Percentiles rank a stretch among this genome's conserved stretches.
These are phyloP conservation scores for Haplochromis vanheusdeni DNA, from an alignment of 2,113 vertebrate species.

Conservation along the genomic window DNA sequence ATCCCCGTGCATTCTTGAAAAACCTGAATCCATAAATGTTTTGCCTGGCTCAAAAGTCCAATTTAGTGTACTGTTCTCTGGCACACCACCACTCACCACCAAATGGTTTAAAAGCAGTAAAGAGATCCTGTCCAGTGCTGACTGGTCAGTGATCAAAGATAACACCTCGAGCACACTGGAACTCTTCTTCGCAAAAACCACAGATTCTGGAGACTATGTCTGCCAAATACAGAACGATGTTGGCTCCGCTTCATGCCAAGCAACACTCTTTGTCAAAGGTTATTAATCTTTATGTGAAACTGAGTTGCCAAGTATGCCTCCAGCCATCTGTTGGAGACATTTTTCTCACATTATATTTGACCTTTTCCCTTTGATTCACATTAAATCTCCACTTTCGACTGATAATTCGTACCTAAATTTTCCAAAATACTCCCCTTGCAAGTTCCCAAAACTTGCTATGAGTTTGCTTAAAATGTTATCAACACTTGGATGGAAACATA, in stretches of 20 bases:
- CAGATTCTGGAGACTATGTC: conserved; percentile 87
- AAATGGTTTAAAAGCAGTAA: conserved; percentile 96
- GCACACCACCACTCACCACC: conserved; percentile 84
- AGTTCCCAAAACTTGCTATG: background rate
- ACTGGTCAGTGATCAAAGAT: conserved; percentile 84
- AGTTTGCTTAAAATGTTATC: background rate
- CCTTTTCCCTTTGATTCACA: background rate
- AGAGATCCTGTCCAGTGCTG: conserved; percentile 80
- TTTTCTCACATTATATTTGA: background rate
- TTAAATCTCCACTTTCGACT: background rate
- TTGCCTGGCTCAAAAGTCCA: conserved; percentile 85
- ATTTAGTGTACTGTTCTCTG: conserved; percentile 82
- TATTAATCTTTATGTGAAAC: background rate
- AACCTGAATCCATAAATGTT: conserved; percentile 85
- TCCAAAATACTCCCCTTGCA: background rate
- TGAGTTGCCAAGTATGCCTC: background rate
- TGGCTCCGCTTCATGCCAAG: conserved; percentile 82
- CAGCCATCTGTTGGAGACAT: background rate
- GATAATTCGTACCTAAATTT: background rate
- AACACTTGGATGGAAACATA: conserved; percentile 6
- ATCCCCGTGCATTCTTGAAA: conserved; percentile 88
- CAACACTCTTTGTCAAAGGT: conserved; percentile 95
- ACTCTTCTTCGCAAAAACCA: conserved; percentile 83
- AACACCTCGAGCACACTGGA: conserved; percentile 84
- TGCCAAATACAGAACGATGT: conserved; percentile 95